Evolutionary conservation across 2,888 invertebrate genomes (phyloP), one percentile per base, ranked within the genome.

Genomic region (Leucophenga maculata): DNA sequence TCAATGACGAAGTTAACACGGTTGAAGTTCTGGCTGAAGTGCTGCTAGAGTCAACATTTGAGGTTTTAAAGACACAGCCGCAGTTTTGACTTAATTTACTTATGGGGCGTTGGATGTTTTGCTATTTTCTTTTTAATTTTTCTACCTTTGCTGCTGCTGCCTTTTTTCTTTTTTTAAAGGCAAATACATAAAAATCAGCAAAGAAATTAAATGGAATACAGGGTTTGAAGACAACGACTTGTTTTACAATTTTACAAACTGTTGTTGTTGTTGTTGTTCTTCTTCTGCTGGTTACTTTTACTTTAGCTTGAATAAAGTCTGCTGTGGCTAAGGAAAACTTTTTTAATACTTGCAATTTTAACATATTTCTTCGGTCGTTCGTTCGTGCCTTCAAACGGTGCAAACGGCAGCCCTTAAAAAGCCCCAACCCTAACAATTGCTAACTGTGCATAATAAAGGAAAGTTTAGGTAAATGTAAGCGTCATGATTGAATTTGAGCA

Each of bases 51-150:
- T 32, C 32, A 32, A 32, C 32, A 32, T 32, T 32, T 32, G 32
- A 32, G 32, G 32, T 32, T 32, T 32, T 32, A 32, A 32, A 32
- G 32, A 32, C 32, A 32, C 31, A 26, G 26, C 26, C 22, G 44
- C 20, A 62, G 22, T 46, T 67, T 67, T 57, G 46, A 55, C 67
- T 67, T 67, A 55, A 67, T 67, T 67, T 67, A 26, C 67, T 55
- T 67, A 55, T 67, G 44, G 48, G 26, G 44, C 6, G 32, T 59
- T 11, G 9, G 32, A n/a, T 18, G 59, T n/a, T n/a, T n/a, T 59
- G 16, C 9, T 6, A 32, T 39, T 31, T 62, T 57, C 11, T n/a
- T 54, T 26, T 39, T n/a, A n/a, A n/a, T 46, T 57, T 67, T 14
- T 67, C 57, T 67, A 54, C 67, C 44, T 22, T 57, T 62, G 62